Base-by-base conservation (phyloP, 2,797 vertebrate genomes). In the Podargus strigoides region DNA sequence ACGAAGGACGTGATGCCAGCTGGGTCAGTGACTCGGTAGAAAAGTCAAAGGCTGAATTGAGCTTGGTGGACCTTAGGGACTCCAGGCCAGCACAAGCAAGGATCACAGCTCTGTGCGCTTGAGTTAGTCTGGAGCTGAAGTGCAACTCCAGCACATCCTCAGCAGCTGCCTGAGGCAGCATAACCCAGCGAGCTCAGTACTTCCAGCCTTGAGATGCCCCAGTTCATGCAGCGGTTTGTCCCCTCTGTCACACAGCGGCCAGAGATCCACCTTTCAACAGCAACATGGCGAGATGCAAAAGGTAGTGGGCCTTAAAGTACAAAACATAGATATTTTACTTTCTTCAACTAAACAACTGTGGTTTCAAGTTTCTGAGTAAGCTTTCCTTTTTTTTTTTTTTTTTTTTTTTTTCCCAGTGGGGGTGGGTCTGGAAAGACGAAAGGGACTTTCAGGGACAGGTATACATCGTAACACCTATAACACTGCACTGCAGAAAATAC, bases 1-100 rank as follows among this genome's bases (percentile, higher is more conserved):
- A 47, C 4, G 2, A 50, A 89, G 49, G 22, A 90, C 9, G 1
- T 0, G 10, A 72, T 28, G 46, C 17, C 50, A 74, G 12, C 36
- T 46, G n/a, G n/a, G 74, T 18, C 4, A 4, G 75, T 3, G 4
- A 32, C 21, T 24, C 2, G 0, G 50, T 1, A 39, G 58, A 47
- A 74, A 78, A 81, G 20, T 46, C 64, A 63, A 87, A 90, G 50
- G 22, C 53, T 23, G 36, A 47, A n/a, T 4, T 59, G 77, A 72
- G 50, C 47, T 34, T 14, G 6, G 44, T 14, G 6, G 44, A 67
- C 24, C 15, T 63, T 7, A 22, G 32, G 41, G 85, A 76, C 50
- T 24, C 44, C 39, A n/a, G 39, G 49, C 19, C 32, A n/a, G 36
- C 36, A 44, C 17, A 34, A 66, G 63, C 37, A 20, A 88, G 52